Conservation (phyloP, 2,113 vertebrate species). For the Irena cyanogastra region DNA sequence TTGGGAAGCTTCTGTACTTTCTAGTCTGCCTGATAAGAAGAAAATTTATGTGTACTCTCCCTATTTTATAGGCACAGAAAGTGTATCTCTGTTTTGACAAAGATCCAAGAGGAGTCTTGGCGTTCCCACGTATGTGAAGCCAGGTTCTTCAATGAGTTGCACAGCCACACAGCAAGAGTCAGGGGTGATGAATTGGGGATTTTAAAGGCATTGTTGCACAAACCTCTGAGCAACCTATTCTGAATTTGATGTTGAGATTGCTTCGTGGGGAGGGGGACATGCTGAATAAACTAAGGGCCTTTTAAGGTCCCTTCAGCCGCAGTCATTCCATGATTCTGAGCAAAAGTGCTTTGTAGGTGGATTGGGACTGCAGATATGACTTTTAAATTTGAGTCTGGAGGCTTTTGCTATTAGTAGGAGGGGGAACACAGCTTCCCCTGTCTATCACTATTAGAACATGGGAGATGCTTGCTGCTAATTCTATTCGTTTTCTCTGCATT, state of each 20-base stretch:
- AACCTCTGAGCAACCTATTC: not conserved
- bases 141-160: not conserved
- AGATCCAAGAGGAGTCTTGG: not conserved
- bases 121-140: not conserved
- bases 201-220: not conserved
- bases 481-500: not conserved
- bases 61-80: not conserved
- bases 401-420: not conserved
- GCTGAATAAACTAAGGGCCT: not conserved
- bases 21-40: not conserved
- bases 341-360: not conserved
- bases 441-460: not conserved
- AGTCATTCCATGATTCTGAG: not conserved
- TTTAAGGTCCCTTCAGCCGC: not conserved
- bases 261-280: fast-evolving
- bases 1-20: not conserved
- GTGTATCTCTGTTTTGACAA: not conserved
- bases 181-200: not conserved
- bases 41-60: not conserved
- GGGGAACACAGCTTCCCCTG: not conserved
- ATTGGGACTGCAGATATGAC: not conserved
- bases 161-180: not conserved
- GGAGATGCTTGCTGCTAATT: not conserved
- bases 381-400: not conserved
- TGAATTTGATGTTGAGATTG: not conserved